Evolutionary conservation across 2,113 vertebrate genomes (phyloP), one percentile per base, ranked within the genome.

Genomic region (Scopus umbretta): DNA sequence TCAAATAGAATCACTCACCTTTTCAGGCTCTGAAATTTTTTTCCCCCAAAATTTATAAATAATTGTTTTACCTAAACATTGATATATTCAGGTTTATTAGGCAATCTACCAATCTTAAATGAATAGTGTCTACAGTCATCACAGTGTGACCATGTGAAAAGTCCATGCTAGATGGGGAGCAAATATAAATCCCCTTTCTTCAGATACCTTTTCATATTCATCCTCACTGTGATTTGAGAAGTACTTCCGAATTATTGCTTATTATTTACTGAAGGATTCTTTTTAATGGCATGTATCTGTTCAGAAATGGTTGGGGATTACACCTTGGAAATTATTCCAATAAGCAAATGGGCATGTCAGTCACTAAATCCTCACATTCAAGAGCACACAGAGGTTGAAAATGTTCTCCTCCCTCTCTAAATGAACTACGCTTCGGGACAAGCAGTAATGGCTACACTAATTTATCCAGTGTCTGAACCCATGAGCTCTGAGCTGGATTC

Each of bases 301-400:
- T 86, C 56, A 66, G 83, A 61, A 13, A 21, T 7, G 47, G 22
- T 3, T 59, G 22, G 66, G 38, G 25, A 66, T 58, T 53, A 34
- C 16, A 56, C 23, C 22, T 65, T 63, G 59, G 71, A 78, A 85
- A 79, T 71, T 13, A 75, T n/a, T 61, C 36, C 67, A 76, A 11
- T 16, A 86, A 85, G 85, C 84, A 95, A 97, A 97, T 52, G 94
- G 91, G 93, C 96, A 74, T 49, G 88, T 95, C 97, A 97, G 78
- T 29, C 88, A 90, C 27, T 52, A 80, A 80, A 75, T 19, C 53
- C 45, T 82, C 43, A 47, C 23, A 21, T 36, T 76, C 23, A 52
- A 34, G 66, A 80, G 62, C 66, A 88, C 21, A 40, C 0, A 2
- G 74, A 90, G 50, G 43, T 32, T 79, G 66, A 16, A 88, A 80